Evolutionary conservation across 2,888 invertebrate genomes (phyloP).

Genomic region (Xestobium rufovillosum): DNA sequence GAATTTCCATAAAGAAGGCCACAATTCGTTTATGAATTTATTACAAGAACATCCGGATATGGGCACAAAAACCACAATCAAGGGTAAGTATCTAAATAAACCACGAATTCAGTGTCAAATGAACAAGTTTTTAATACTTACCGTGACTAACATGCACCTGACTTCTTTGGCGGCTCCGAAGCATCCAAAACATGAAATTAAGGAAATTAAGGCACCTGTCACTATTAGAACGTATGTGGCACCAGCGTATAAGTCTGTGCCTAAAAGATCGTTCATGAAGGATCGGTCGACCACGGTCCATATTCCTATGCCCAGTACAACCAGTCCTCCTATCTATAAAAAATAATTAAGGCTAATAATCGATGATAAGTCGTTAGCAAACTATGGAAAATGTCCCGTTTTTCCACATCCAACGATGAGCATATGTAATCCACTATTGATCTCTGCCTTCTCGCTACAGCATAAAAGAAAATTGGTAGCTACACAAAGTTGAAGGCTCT

Average conservation of each 20-base stretch:
- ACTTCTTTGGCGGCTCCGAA: slow-evolving; percentile 91
- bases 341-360: slow-evolving; percentile 15
- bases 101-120: background rate
- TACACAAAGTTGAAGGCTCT: no score
- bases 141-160: slow-evolving; percentile 86
- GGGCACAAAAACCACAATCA: background rate
- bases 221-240: slow-evolving; percentile 78
- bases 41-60: no score
- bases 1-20: no score
- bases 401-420: no score
- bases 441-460: no score
- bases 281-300: slow-evolving; percentile 82
- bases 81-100: no score
- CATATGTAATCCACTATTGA: no score
- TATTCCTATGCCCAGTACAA: slow-evolving; percentile 70
- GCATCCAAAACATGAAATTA: slow-evolving; percentile 86
- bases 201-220: slow-evolving; percentile 71
- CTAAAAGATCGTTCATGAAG: slow-evolving; percentile 76
- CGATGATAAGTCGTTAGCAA: no score
- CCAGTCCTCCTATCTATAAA: slow-evolving; percentile 66
- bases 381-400: no score
- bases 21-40: no score
- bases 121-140: slow-evolving; percentile 43
- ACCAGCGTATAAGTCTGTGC: slow-evolving; percentile 80
- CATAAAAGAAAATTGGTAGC: no score